These are phyloP conservation scores for Microtus ochrogaster DNA, from an alignment of 2,113 vertebrate species.

Conservation along the genomic window DNA sequence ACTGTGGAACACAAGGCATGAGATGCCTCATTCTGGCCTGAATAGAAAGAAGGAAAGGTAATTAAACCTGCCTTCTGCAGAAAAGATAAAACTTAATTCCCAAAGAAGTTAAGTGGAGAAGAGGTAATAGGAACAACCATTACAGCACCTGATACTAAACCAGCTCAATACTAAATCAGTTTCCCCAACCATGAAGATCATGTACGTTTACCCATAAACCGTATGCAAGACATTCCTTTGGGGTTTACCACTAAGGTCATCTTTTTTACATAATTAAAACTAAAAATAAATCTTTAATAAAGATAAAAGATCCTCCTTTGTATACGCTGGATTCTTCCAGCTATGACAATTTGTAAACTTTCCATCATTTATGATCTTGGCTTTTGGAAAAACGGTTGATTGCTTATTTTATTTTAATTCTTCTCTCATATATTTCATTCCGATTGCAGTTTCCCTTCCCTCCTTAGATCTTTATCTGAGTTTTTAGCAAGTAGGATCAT, in stretches of 20 bases:
- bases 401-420: slow-evolving; percentile 2
- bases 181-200: background rate
- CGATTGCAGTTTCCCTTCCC: background rate
- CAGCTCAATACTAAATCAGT: slow-evolving; percentile 29
- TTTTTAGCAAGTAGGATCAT: background rate
- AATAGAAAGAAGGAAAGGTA: background rate
- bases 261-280: background rate
- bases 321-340: background rate
- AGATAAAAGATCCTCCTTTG: background rate
- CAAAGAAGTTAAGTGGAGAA: slow-evolving; percentile 1
- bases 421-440: background rate
- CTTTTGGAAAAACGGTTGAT: background rate
- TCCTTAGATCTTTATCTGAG: slow-evolving; percentile 8
- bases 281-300: background rate
- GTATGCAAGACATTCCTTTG: background rate
- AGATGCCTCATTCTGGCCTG: background rate
- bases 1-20: background rate
- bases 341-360: slow-evolving; percentile 4
- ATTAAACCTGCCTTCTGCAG: background rate
- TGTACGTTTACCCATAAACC: background rate
- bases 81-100: slow-evolving; percentile 29
- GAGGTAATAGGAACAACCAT: background rate
- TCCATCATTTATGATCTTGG: background rate
- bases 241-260: background rate
- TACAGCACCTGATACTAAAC: background rate